Base-by-base conservation (phyloP, 2,888 invertebrate genomes). In the Venustoraphidia nigricollis region DNA sequence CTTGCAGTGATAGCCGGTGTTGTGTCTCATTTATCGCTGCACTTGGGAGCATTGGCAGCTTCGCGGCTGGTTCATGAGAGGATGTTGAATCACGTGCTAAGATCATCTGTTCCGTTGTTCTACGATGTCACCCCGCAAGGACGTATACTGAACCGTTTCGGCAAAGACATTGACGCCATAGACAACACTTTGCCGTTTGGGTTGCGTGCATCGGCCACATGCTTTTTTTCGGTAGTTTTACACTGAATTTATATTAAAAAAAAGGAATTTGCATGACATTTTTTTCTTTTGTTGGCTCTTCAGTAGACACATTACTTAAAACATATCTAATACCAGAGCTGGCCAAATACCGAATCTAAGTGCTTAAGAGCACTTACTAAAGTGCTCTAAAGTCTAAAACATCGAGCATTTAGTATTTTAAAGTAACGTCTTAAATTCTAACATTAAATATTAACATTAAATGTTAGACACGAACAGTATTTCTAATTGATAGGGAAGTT, bases 61-160 rank as follows among this genome's bases (percentile, higher is more conserved):
- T 74, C 77, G 60, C 69, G 70, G 62, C 65, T 69, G 59, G 72
- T 85, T 60, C 85, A 85, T 71, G 66, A 70, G 58, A 68, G 69
- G 56, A 70, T 83, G 66, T 72, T 86, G 57, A 64, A 61, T 56
- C 75, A 78, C 61, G 75, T 83, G 61, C 67, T 87, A 59, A 73
- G 76, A 62, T 77, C 78, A 57, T 81, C 83, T 50, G 68, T 75
- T 66, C 72, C 75, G 62, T 76, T 77, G 62, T 86, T 84, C 74
- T 86, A 81, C 73, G 85, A 87, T 69, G 80, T 83, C 57, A 87
- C 85, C 59, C 86, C 87, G 53, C 71, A 80, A 54, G 86, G 87
- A 65, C 74, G 87, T 63, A 76, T 85, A 63, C 75, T 86, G 67
- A 85, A 84, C 72, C 75, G 85, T 56, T 83, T 83, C 73, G 76